Base-by-base conservation (phyloP, 2,888 invertebrate species). In the Ellobium chinense region DNA sequence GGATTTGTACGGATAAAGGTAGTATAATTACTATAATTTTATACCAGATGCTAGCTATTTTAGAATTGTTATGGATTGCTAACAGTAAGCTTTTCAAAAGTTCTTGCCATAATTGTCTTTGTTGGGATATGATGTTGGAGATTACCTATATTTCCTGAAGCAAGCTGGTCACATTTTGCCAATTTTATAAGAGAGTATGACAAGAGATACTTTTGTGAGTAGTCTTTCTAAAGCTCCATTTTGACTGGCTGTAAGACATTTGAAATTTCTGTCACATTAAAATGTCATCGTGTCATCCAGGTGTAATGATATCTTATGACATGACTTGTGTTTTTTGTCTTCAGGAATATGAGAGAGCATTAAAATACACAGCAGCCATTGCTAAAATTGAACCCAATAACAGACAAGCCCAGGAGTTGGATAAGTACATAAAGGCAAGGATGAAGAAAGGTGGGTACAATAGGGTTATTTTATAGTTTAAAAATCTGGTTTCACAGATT, bases 1-100 rank as follows among this genome's bases (percentile, higher is more conserved):
- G 99, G 98, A 83, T 96, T 97, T 94, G 97, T 98, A 1, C 95
- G 98, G 91, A 95, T 98, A 88, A 98, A 97, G 62, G 78, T 78
- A 34, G 46, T 39, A 39, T 5, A 9, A 0, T 21, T 7, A 29
- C 3, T 34, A 1, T 12, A 2, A 4, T 69, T 27, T n/a, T 27
- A 37, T 12, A 9, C n/a, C n/a, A n/a, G n/a, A n/a, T n/a, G n/a
- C n/a, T n/a, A n/a, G n/a, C n/a, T n/a, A n/a, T n/a, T n/a, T n/a
- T n/a, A n/a, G n/a, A n/a, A n/a, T n/a, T n/a, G n/a, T n/a, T n/a
- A n/a, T n/a, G n/a, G n/a, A n/a, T n/a, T n/a, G n/a, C n/a, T n/a
- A n/a, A n/a, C n/a, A n/a, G n/a, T n/a, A n/a, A n/a, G n/a, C n/a
- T n/a, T n/a, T n/a, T n/a, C n/a, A n/a, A n/a, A n/a, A n/a, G n/a